These are phyloP conservation scores for Clytia hemisphaerica DNA, from an alignment of 30 jellyfish, hydroid and myxozoan genomes.

Conservation along the genomic window DNA sequence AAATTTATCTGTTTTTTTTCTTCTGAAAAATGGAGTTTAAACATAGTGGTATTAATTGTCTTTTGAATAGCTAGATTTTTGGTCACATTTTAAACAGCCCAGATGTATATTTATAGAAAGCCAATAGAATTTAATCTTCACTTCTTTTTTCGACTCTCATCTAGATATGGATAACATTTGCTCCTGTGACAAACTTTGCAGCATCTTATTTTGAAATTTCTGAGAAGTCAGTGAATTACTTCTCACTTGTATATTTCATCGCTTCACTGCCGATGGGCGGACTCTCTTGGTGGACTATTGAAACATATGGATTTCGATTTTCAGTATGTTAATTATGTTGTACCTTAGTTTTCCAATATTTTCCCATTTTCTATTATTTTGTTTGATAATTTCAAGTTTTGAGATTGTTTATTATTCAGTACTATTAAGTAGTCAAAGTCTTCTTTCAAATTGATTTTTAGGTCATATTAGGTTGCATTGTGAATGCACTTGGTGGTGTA, in stretches of 20 bases:
- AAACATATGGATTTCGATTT: slow-evolving; percentile 60
- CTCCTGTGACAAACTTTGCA: slow-evolving; percentile 79
- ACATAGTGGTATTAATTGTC: too few species aligned
- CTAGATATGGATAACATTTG: slow-evolving; percentile 81
- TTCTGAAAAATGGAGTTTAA: too few species aligned
- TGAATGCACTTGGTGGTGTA: slow-evolving; percentile 76
- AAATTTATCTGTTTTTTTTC: too few species aligned
- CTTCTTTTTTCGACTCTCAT: not conserved
- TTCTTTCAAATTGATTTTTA: not conserved
- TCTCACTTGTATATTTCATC: slow-evolving; percentile 64
- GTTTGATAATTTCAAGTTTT: not conserved
- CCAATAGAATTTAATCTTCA: not conserved
- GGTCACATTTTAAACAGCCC: not conserved
- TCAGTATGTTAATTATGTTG: slow-evolving; percentile 30
- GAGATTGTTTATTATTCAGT: too few species aligned
- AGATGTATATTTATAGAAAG: too few species aligned
- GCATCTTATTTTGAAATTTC: slow-evolving; percentile 59
- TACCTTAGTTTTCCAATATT: not conserved
- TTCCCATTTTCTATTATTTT: not conserved
- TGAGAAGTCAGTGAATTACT: slow-evolving; percentile 68
- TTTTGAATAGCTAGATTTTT: too few species aligned
- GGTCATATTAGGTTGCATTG: slow-evolving; percentile 66
- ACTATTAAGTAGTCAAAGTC: not conserved
- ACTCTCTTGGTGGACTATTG: slow-evolving; percentile 81
- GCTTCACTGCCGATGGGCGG: slow-evolving; percentile 51